These are phyloP conservation scores for Lasioglossum albipes DNA, from an alignment of 1,140 invertebrate genomes.

Conservation along the genomic window DNA sequence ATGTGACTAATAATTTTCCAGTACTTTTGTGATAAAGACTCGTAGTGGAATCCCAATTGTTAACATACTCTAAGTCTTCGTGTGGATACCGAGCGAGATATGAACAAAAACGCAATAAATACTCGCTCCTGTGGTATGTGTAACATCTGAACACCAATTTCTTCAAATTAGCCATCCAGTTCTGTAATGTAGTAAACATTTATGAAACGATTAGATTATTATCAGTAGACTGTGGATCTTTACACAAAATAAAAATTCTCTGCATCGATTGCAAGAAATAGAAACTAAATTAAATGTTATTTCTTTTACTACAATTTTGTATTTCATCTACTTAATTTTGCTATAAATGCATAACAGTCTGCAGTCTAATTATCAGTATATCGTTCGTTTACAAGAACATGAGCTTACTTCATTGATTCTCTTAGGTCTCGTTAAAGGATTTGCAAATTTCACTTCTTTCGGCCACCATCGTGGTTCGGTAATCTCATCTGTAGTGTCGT, in stretches of 20 bases:
- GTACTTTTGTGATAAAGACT: slow-evolving; percentile 84
- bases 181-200: slow-evolving; percentile 67
- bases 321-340: too few relatives aligned
- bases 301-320: too few relatives aligned
- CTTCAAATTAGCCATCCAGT: slow-evolving; percentile 83
- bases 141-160: slow-evolving; percentile 86
- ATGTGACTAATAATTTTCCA: slow-evolving; percentile 85
- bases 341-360: too few relatives aligned
- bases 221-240: too few relatives aligned
- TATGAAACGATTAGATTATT: not conserved
- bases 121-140: slow-evolving; percentile 86
- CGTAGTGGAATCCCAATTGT: slow-evolving; percentile 87
- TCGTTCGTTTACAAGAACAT: not conserved
- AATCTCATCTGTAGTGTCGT: slow-evolving; percentile 82
- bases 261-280: too few relatives aligned
- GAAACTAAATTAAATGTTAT: too few relatives aligned
- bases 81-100: slow-evolving; percentile 84
- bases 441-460: slow-evolving; percentile 83
- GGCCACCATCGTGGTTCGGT: slow-evolving; percentile 86
- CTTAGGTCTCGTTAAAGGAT: slow-evolving; percentile 83
- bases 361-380: too few relatives aligned
- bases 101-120: slow-evolving; percentile 86
- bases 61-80: slow-evolving; percentile 84
- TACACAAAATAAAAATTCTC: too few relatives aligned
- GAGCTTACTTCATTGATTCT: slow-evolving; percentile 77